These are phyloP conservation scores for Drepana arcuata DNA, from an alignment of 1,140 invertebrate genomes.

Conservation along the genomic window DNA sequence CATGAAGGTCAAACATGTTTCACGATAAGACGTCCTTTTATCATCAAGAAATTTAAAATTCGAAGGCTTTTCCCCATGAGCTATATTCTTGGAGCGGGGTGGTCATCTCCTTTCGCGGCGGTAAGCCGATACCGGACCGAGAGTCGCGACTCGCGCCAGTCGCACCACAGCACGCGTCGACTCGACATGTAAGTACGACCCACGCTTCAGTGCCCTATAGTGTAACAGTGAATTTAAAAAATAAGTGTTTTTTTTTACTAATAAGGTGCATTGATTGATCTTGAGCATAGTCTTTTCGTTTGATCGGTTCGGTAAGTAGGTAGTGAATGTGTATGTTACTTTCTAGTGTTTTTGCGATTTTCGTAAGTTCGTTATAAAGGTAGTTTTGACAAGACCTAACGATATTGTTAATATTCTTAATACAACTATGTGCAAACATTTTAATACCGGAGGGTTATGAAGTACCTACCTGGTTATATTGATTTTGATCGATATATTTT, in stretches of 20 bases:
- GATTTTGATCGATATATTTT: too few species aligned
- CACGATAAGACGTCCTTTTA: constrained; percentile 17
- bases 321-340: too few species aligned
- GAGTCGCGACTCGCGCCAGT: constrained; percentile 41
- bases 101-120: constrained; percentile 60
- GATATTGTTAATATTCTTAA: too few species aligned
- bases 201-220: constrained; percentile 35
- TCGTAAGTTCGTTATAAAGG: too few species aligned
- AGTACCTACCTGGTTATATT: too few species aligned
- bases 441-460: too few species aligned
- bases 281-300: constrained; percentile 15
- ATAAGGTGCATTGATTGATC: constrained; percentile 37
- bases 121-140: constrained; percentile 53
- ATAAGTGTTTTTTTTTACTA: constrained; percentile 40
- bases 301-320: constrained; percentile 28
- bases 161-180: constrained; percentile 69
- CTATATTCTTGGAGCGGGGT: constrained; percentile 38
- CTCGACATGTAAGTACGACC: constrained; percentile 67
- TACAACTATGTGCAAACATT: too few species aligned
- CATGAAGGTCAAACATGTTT: too few species aligned
- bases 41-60: constrained; percentile 9
- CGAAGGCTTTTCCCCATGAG: constrained; percentile 24
- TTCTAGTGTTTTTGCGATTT: too few species aligned
- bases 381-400: too few species aligned
- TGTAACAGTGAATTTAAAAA: constrained; percentile 40